Percentiles rank a stretch among this genome's conserved stretches.
phyloP scores from a whole-genome alignment of 2,888 invertebrate genomes.

The Volucella inanis region DNA sequence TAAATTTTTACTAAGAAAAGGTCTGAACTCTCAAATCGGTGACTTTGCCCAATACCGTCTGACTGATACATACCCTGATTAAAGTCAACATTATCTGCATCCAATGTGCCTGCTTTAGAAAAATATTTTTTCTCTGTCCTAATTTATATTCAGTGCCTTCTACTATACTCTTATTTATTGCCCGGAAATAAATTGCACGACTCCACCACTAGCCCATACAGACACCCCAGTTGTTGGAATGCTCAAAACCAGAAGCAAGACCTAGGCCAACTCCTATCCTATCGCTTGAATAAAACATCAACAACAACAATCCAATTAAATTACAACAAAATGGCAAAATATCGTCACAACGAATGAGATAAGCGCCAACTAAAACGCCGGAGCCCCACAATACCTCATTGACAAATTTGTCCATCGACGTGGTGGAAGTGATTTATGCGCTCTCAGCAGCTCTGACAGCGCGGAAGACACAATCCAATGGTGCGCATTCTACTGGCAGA shows the following conservation, averaged over 20 bases:
- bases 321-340: conserved; percentile 67
- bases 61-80: conserved; percentile 28
- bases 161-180: conserved; percentile 60
- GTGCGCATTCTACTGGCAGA: conserved; percentile 13
- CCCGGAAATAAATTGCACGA: conserved; percentile 54
- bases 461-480: conserved; percentile 33
- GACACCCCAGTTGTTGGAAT: too few species aligned
- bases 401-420: conserved; percentile 73
- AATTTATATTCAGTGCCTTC: conserved; percentile 53
- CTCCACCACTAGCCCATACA: neutral
- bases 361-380: conserved; percentile 64
- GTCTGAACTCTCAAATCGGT: neutral
- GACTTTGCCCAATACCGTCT: neutral
- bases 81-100: conserved; percentile 14
- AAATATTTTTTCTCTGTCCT: conserved; percentile 22
- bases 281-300: conserved; percentile 65
- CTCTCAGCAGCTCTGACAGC: conserved; percentile 56
- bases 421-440: conserved; percentile 70
- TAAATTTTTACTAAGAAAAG: neutral
- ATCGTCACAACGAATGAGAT: conserved; percentile 43
- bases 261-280: conserved; percentile 46
- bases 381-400: conserved; percentile 59
- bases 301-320: conserved; percentile 71
- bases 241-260: conserved; percentile 1
- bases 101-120: conserved; percentile 3